Percentiles rank a stretch among this genome's conserved stretches.
These are phyloP conservation scores for Aphelocoma coerulescens DNA, from an alignment of 2,113 vertebrate species.

Conservation along the genomic window DNA sequence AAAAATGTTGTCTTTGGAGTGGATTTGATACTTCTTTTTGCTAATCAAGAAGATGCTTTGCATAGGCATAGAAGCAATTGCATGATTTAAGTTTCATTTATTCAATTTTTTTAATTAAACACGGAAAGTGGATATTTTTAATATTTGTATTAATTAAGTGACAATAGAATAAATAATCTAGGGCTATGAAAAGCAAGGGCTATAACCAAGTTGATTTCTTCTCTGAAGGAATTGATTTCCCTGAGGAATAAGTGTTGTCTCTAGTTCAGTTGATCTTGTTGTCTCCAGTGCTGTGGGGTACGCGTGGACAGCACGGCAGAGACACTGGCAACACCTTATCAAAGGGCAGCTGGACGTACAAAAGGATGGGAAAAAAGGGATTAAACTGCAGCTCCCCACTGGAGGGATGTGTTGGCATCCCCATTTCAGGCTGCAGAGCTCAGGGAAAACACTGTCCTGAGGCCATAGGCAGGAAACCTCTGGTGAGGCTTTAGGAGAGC, in stretches of 20 bases:
- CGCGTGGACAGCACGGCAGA: accelerated
- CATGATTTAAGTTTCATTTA: neutral
- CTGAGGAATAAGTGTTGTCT: accelerated
- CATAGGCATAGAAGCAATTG: neutral
- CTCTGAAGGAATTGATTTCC: neutral
- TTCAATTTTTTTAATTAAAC: neutral
- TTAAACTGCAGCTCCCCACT: neutral
- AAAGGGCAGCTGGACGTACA: neutral
- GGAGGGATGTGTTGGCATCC: accelerated
- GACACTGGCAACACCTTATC: neutral
- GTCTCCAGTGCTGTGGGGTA: accelerated
- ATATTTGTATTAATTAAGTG: neutral
- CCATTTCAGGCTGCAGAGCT: neutral
- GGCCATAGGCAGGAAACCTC: accelerated
- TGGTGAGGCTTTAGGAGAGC: neutral
- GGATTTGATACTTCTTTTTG: neutral
- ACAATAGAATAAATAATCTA: neutral
- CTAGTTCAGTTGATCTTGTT: neutral
- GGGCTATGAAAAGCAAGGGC: neutral
- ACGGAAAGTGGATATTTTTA: accelerated
- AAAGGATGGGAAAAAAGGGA: neutral
- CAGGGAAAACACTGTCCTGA: neutral
- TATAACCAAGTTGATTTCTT: neutral
- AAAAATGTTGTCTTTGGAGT: neutral
- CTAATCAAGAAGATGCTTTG: neutral